Evolutionary conservation across 2,888 invertebrate species (phyloP), one percentile per base, ranked within the genome.

Genomic region (Tortrix viridana): DNA sequence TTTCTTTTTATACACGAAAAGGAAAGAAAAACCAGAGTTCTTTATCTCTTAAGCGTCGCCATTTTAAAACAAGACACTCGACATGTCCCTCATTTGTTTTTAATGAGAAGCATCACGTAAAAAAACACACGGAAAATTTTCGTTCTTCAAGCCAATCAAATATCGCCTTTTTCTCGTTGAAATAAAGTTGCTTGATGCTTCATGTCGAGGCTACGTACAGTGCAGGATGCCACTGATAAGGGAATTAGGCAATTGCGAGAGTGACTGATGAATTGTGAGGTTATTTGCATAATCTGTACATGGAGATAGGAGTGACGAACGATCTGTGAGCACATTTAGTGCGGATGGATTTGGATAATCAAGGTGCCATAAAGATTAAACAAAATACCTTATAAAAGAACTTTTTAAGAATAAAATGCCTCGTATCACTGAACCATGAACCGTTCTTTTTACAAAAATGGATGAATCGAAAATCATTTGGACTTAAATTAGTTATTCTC

Each of bases 251-350:
- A 83, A 84, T 85, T 81, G 80, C 74, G 77, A 74, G 76, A 75
- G 81, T 86, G 86, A 86, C 79, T 83, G 81, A 85, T 85, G 86
- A 80, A 79, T 77, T 69, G 62, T 65, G 54, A 55, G 46, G 56
- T 32, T 74, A 81, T 86, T 86, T 82, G 82, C 84, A 86, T 86
- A 83, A 80, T 75, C 73, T 74, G 65, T 72, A 67, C 65, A 66
- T 58, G 57, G 55, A 52, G 57, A 58, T 66, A 60, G 61, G 43
- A 26, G 54, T 57, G 64, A 69, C 65, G 61, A 66, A 68, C 67
- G 67, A 58, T 58, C 19, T 37, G 56, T n/a, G 55, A 26, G 50
- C 46, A 16, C 32, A 32, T 49, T 26, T 43, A 41, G 32, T 12
- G 12, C 14, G 41, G 5, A n/a, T 41, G 16, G 41, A 41, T 41